phyloP scores from a whole-genome alignment of 2,113 vertebrate species.

The Prionailurus viverrinus region DNA sequence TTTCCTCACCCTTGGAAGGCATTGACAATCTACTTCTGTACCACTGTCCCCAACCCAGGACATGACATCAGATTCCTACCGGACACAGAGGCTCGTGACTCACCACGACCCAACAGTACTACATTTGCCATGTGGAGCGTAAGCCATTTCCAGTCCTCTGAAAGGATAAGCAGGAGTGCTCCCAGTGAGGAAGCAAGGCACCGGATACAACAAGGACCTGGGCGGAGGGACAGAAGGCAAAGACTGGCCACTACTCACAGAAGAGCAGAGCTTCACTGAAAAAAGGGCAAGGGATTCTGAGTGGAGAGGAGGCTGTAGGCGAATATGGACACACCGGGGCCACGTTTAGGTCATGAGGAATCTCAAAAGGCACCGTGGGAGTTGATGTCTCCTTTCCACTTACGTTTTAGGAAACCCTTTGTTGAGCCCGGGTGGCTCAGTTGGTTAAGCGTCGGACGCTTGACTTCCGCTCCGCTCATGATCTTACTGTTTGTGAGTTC shows the following conservation, averaged over 20 bases:
- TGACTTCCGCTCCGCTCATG: too few species aligned
- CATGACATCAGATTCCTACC: too few species aligned
- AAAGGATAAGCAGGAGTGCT: background rate
- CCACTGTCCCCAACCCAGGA: background rate
- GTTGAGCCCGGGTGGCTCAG: too few species aligned
- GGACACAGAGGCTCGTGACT: background rate
- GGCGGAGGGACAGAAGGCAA: background rate
- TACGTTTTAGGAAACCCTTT: background rate
- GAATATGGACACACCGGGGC: fast-evolving
- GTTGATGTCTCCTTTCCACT: background rate
- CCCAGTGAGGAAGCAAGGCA: background rate
- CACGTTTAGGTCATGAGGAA: background rate
- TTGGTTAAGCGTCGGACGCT: too few species aligned
- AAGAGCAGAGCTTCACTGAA: background rate
- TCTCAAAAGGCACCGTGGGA: background rate
- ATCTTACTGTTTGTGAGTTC: too few species aligned
- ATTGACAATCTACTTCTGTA: background rate
- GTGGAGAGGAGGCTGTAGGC: background rate
- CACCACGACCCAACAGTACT: fast-evolving
- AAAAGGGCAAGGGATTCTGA: background rate
- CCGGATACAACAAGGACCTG: fast-evolving
- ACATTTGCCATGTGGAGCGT: background rate
- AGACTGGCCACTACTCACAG: background rate
- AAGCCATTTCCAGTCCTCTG: background rate
- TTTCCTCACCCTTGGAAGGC: background rate